Percentiles rank a stretch among this genome's conserved stretches.
These are phyloP conservation scores for Tryphoninae sp. DNA, from an alignment of 2,888 invertebrate species.

Conservation along the genomic window DNA sequence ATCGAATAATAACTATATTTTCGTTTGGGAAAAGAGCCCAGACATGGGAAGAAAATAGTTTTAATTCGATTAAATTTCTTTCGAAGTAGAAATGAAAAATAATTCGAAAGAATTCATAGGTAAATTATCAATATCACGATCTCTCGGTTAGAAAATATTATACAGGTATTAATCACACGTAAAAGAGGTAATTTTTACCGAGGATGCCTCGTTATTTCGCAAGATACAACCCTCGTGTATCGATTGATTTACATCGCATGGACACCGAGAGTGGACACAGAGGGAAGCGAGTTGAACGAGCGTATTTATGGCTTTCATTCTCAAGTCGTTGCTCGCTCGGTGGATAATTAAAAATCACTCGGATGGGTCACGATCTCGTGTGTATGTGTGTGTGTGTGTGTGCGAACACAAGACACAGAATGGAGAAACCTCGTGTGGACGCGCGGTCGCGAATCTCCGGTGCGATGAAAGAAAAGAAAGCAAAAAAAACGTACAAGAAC, in stretches of 20 bases:
- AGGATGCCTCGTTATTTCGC: conserved; percentile 37
- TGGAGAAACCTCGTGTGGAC: conserved; percentile 14
- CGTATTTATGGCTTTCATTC: conserved; percentile 45
- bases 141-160: conserved; percentile 20
- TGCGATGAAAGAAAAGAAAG: neutral
- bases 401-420: conserved; percentile 27
- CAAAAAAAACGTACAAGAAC: neutral
- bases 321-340: neutral
- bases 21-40: neutral
- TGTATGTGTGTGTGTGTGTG: conserved; percentile 11
- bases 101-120: neutral
- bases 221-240: conserved; percentile 43
- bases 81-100: neutral
- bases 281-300: conserved; percentile 11
- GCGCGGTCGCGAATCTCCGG: neutral
- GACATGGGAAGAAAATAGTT: neutral
- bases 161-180: conserved; percentile 17
- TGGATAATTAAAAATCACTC: conserved; percentile 53
- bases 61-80: neutral
- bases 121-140: conserved; percentile 17
- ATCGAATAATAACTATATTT: neutral
- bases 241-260: conserved; percentile 50
- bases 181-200: conserved; percentile 24
- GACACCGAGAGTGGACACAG: conserved; percentile 26
- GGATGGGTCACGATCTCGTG: conserved; percentile 8